These are phyloP conservation scores for Lasioglossum oenotherae DNA, from an alignment of 2,888 invertebrate species.

Conservation along the genomic window DNA sequence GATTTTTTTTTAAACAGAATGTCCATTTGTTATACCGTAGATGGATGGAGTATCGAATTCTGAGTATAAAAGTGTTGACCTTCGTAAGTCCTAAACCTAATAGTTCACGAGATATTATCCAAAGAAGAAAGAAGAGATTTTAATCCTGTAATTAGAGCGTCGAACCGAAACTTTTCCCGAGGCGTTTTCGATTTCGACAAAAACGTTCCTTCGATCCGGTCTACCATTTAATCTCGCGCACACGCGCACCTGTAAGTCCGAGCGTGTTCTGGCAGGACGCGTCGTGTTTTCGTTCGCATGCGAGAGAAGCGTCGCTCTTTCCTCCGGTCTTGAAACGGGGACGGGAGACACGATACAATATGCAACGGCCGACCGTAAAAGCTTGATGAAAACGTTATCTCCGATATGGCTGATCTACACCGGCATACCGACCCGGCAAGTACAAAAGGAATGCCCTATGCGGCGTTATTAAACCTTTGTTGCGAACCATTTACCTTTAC, in stretches of 20 bases:
- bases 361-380: constrained; percentile 54
- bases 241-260: neutral
- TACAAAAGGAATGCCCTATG: constrained; percentile 58
- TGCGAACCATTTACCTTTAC: constrained; percentile 50
- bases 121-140: too few species aligned
- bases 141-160: too few species aligned
- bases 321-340: constrained; percentile 24
- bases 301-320: neutral
- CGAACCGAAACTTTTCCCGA: too few species aligned
- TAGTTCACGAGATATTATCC: too few species aligned
- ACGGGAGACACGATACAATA: constrained; percentile 40
- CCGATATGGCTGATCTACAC: constrained; percentile 39
- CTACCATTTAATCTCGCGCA: constrained; percentile 31
- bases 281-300: neutral
- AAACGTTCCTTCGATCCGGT: too few species aligned
- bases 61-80: too few species aligned
- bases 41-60: too few species aligned
- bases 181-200: too few species aligned
- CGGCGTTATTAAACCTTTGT: constrained; percentile 67
- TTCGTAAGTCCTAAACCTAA: too few species aligned
- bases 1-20: too few species aligned
- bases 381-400: constrained; percentile 61
- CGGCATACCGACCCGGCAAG: constrained; percentile 7
- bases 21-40: too few species aligned
- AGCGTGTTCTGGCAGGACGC: neutral